phyloP scores from a whole-genome alignment of 2,797 vertebrate species.

The Tapirus indicus region DNA sequence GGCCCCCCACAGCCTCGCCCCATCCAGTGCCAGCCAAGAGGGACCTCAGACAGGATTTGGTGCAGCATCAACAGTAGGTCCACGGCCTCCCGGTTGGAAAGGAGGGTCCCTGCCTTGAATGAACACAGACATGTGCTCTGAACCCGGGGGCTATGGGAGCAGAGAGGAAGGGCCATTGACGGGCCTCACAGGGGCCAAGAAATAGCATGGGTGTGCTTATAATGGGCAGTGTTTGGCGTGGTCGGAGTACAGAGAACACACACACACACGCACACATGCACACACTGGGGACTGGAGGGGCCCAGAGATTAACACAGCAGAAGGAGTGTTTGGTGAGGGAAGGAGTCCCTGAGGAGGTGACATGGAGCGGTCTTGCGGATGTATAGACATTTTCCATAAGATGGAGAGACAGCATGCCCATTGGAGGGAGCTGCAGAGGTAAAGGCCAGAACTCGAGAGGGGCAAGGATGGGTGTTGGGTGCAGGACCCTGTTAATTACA shows the following conservation, averaged over 20 bases:
- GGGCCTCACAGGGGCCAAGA: neutral
- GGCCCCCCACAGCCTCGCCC: neutral
- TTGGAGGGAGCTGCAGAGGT: no score
- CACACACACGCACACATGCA: neutral
- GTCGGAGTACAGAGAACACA: neutral
- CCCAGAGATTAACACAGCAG: neutral
- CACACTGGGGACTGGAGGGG: neutral
- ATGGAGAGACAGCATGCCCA: neutral
- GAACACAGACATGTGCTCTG: neutral
- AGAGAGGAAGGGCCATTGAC: neutral
- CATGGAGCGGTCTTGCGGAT: neutral
- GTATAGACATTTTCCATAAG: neutral
- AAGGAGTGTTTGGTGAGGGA: neutral
- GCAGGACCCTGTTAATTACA: neutral
- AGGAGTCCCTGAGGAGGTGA: neutral
- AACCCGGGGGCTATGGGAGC: neutral
- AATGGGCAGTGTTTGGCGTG: neutral
- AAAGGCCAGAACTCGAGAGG: neutral
- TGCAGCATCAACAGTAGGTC: neutral
- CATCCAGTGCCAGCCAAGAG: no score
- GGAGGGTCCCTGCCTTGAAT: neutral
- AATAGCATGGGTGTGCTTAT: neutral
- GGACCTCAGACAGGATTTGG: neutral
- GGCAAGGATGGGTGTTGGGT: neutral
- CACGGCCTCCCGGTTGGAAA: neutral